These are phyloP conservation scores for Leptinotarsa juncta DNA, from an alignment of 2,888 invertebrate genomes.

Conservation along the genomic window DNA sequence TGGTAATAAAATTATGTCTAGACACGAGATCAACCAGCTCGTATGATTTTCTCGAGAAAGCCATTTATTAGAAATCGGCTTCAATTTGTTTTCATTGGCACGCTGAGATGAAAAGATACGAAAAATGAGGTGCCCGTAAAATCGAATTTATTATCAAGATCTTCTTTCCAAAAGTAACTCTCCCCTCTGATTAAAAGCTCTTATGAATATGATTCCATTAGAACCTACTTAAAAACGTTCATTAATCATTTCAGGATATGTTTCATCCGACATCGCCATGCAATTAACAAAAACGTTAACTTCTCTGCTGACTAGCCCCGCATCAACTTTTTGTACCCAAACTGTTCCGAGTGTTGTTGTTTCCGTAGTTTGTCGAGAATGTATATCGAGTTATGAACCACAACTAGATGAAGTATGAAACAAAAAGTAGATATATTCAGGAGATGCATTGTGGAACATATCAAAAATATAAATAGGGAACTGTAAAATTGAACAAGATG, in stretches of 20 bases:
- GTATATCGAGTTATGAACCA: neutral
- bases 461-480: too few species aligned
- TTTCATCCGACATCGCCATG: neutral
- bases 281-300: conserved; percentile 1
- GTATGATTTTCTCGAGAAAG: too few species aligned
- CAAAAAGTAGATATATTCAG: neutral
- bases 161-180: neutral
- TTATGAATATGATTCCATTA: neutral
- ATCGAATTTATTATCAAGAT: neutral
- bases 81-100: too few species aligned
- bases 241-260: neutral
- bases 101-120: too few species aligned
- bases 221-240: neutral
- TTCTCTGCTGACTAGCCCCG: neutral
- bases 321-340: neutral
- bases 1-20: too few species aligned
- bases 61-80: too few species aligned
- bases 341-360: neutral
- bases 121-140: too few species aligned
- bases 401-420: neutral
- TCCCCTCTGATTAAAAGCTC: neutral
- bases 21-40: too few species aligned
- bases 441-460: neutral
- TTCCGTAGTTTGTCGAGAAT: neutral
- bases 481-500: too few species aligned